phyloP scores from a whole-genome alignment of 2,888 invertebrate species.

The Aproaerema taeniolella region DNA sequence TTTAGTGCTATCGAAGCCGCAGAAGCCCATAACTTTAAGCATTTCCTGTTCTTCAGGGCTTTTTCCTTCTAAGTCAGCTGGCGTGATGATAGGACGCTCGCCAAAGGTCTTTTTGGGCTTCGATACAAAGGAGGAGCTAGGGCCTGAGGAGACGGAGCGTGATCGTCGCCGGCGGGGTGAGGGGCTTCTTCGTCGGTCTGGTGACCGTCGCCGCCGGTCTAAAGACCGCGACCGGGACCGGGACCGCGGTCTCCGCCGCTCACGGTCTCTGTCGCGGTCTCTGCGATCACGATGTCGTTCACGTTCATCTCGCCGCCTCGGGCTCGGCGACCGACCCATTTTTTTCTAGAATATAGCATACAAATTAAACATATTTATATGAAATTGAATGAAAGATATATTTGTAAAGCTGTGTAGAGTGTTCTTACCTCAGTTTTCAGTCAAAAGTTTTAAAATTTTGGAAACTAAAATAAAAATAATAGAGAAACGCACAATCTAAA shows the following conservation, averaged over 20 bases:
- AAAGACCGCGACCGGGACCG: constrained; percentile 63
- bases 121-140: constrained; percentile 54
- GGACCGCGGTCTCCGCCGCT: constrained; percentile 55
- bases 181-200: constrained; percentile 53
- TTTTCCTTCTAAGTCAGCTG: constrained; percentile 93
- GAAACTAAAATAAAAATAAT: constrained; percentile 49
- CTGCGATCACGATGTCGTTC: constrained; percentile 40
- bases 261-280: constrained; percentile 61
- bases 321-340: constrained; percentile 73
- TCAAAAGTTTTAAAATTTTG: constrained; percentile 58
- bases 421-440: constrained; percentile 51
- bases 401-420: too few species aligned
- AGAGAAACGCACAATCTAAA: constrained; percentile 56
- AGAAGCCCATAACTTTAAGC: constrained; percentile 98
- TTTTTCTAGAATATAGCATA: constrained; percentile 23
- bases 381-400: not conserved
- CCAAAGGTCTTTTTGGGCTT: constrained; percentile 59
- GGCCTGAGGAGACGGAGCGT: constrained; percentile 50
- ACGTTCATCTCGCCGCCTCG: constrained; percentile 63
- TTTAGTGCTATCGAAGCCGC: constrained; percentile 96
- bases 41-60: constrained; percentile 95
- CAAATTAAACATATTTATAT: constrained; percentile 6
- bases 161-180: constrained; percentile 47
- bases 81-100: constrained; percentile 83
- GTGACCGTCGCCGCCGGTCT: constrained; percentile 52